phyloP scores from a whole-genome alignment of 2,888 invertebrate species.

The Heteromyza rotundicornis region DNA sequence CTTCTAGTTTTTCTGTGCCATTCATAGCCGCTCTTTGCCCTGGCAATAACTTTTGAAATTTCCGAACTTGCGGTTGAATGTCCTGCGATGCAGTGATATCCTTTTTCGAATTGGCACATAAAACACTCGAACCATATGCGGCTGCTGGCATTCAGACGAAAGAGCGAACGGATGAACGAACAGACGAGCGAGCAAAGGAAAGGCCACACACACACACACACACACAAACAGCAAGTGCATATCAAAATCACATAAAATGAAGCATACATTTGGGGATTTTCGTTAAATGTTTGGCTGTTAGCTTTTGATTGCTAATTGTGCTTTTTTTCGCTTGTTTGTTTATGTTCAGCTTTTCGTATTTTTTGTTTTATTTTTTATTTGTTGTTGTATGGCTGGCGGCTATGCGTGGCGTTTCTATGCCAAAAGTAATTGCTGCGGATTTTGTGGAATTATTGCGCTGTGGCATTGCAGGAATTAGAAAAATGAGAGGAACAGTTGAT shows the following conservation, averaged over 20 bases:
- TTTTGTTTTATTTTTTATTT: neutral
- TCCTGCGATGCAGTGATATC: constrained; percentile 2
- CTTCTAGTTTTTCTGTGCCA: neutral
- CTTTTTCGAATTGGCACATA: constrained; percentile 5
- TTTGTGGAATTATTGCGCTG: neutral
- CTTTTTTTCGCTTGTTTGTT: neutral
- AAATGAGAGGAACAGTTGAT: neutral
- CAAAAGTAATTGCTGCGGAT: constrained; percentile 7
- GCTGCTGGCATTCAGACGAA: neutral
- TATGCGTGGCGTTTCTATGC: neutral
- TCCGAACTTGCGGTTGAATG: neutral
- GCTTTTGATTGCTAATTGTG: constrained; percentile 35
- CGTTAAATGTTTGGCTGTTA: constrained; percentile 35
- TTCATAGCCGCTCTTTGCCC: too few relatives aligned
- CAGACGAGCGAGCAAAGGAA: too few relatives aligned
- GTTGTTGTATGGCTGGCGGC: too few relatives aligned
- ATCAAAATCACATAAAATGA: constrained; percentile 36
- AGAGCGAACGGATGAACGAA: neutral
- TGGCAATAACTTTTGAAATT: constrained; percentile 3
- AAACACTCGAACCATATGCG: neutral
- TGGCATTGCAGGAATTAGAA: neutral
- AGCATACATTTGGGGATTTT: constrained; percentile 39
- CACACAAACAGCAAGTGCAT: constrained; percentile 17
- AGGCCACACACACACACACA: neutral
- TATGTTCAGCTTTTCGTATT: neutral